phyloP scores from a whole-genome alignment of 2,113 vertebrate species.

The Neolamprologus caudopunctatus region DNA sequence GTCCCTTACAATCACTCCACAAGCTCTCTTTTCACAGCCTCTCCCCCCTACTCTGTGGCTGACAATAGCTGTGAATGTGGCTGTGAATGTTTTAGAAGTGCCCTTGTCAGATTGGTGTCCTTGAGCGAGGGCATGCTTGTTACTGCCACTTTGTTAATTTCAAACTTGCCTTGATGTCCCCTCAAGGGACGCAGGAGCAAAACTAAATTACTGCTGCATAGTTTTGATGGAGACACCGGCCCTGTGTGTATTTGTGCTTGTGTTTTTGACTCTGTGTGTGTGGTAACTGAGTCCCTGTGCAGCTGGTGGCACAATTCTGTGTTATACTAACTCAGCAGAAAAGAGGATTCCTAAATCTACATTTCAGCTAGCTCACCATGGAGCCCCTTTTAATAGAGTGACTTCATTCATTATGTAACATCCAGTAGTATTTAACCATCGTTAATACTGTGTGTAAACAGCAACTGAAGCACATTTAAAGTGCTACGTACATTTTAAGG shows the following conservation, averaged over 20 bases:
- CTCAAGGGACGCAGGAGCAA: conserved; percentile 42
- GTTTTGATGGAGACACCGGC: conserved; percentile 41
- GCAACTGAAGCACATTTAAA: not conserved
- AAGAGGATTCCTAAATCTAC: not conserved
- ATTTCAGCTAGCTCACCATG: not conserved
- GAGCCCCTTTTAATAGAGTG: not conserved
- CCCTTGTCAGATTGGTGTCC: conserved; percentile 62
- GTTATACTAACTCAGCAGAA: conserved; percentile 32
- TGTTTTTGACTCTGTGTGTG: not conserved
- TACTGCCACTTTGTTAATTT: conserved; percentile 62
- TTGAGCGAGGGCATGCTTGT: conserved; percentile 55
- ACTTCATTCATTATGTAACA: not conserved
- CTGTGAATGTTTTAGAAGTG: conserved; percentile 52
- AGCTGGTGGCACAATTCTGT: not conserved
- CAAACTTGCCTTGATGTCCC: conserved; percentile 54
- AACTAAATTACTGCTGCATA: conserved; percentile 49
- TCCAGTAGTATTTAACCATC: not conserved
- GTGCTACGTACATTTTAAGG: not conserved
- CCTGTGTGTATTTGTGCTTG: not conserved
- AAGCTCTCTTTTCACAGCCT: conserved; percentile 54
- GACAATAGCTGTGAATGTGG: conserved; percentile 64
- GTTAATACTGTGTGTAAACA: not conserved
- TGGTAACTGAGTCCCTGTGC: not conserved
- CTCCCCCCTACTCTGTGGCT: conserved; percentile 42
- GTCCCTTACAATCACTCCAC: conserved; percentile 65